Evolutionary conservation across 2,888 invertebrate species (phyloP).

Genomic region (Morpho deidamia): DNA sequence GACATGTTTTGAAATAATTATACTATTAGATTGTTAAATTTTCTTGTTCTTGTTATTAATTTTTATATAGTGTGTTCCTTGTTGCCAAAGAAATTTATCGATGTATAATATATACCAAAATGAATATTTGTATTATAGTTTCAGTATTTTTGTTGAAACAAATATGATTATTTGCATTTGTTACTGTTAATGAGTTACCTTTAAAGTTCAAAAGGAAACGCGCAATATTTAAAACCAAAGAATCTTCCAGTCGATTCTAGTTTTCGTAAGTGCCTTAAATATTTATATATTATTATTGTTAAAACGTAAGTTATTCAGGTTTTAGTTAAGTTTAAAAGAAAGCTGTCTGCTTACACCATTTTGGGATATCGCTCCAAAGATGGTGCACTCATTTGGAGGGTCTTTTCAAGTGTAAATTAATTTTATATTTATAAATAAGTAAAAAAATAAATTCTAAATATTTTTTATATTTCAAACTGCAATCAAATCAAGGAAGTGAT

Average conservation of each 20-base stretch:
- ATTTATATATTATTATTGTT: constrained; percentile 24
- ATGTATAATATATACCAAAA: constrained; percentile 35
- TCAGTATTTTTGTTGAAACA: constrained; percentile 55
- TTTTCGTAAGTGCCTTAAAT: constrained; percentile 33
- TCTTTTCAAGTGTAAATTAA: not conserved
- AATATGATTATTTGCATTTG: constrained; percentile 55
- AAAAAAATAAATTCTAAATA: no score
- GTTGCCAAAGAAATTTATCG: constrained; percentile 73
- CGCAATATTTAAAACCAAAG: constrained; percentile 67
- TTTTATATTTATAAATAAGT: no score
- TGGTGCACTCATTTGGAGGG: not conserved
- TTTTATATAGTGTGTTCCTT: constrained; percentile 70
- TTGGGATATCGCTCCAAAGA: not conserved
- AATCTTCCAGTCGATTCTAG: constrained; percentile 68
- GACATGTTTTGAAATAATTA: constrained; percentile 48
- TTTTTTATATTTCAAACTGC: no score
- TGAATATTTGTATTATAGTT: constrained; percentile 50
- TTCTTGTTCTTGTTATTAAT: constrained; percentile 72
- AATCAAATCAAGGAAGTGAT: no score
- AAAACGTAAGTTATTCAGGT: constrained; percentile 33
- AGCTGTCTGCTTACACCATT: constrained; percentile 10
- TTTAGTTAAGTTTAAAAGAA: constrained; percentile 25
- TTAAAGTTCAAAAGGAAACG: constrained; percentile 65
- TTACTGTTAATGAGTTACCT: constrained; percentile 69
- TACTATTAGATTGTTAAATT: constrained; percentile 66